Evolutionary conservation across 2,113 vertebrate genomes (phyloP).

Genomic region (Protobothrops flavoviridis): DNA sequence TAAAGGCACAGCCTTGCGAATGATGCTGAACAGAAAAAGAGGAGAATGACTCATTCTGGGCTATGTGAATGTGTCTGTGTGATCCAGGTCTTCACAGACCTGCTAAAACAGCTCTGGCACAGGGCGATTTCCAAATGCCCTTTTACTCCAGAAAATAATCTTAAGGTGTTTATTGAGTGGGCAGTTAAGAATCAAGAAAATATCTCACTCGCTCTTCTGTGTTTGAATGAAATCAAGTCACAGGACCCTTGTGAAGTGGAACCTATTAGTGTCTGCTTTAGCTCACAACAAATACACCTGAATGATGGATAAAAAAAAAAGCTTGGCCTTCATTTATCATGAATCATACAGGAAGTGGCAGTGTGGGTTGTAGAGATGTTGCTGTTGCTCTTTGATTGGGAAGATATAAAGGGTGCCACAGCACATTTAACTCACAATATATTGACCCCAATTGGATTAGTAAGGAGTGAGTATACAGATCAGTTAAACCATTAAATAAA

Average conservation of each 20-base stretch:
- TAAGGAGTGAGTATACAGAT: background rate
- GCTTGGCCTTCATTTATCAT: background rate
- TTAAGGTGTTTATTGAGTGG: background rate
- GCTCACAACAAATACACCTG: background rate
- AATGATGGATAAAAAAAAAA: background rate
- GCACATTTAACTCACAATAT: background rate
- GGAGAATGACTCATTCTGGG: constrained; percentile 12
- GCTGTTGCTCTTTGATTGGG: background rate
- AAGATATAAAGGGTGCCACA: background rate
- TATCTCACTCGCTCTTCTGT: background rate
- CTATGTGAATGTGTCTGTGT: background rate
- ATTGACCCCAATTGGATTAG: background rate
- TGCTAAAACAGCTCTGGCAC: background rate
- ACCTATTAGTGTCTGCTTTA: background rate
- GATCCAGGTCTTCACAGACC: background rate
- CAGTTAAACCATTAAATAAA: background rate
- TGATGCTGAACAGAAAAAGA: constrained; percentile 9
- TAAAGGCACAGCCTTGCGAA: constrained; percentile 26
- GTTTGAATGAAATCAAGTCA: background rate
- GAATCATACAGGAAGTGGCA: background rate
- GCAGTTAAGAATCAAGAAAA: background rate
- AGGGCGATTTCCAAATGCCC: background rate
- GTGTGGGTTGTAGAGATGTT: background rate
- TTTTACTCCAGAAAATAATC: background rate
- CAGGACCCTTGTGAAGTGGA: background rate